phyloP scores from a whole-genome alignment of 1,140 invertebrate genomes.

The Orchesella cincta region DNA sequence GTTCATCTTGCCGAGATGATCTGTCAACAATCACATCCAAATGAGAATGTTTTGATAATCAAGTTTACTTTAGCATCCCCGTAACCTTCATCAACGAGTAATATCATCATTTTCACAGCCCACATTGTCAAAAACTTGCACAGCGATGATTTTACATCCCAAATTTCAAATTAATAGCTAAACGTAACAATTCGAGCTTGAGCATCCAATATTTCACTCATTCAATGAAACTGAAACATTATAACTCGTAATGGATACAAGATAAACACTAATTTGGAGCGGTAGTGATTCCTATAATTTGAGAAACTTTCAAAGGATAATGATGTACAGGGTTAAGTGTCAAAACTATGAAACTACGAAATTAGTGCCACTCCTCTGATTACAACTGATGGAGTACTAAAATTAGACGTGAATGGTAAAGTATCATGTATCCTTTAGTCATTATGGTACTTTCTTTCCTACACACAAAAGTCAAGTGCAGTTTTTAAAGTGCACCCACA shows the following conservation, averaged over 20 bases:
- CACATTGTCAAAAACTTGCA: too few relatives aligned
- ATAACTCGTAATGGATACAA: too few relatives aligned
- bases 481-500: not conserved
- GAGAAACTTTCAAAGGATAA: too few relatives aligned
- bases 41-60: constrained; percentile 16
- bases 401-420: not conserved
- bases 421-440: not conserved
- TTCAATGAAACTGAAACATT: too few relatives aligned
- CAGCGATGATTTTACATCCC: too few relatives aligned
- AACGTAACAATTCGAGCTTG: too few relatives aligned
- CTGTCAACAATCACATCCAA: constrained; percentile 9
- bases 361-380: constrained; percentile 11
- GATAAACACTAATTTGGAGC: too few relatives aligned
- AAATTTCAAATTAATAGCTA: too few relatives aligned
- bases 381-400: not conserved
- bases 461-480: not conserved
- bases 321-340: not conserved
- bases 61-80: not conserved
- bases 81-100: not conserved
- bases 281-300: too few relatives aligned
- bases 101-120: not conserved
- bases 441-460: not conserved
- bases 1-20: constrained; percentile 2
- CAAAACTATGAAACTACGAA: constrained; percentile 17
- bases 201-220: too few relatives aligned